Conservation (phyloP, 2,113 vertebrate genomes). For the Baryphthengus martii region DNA sequence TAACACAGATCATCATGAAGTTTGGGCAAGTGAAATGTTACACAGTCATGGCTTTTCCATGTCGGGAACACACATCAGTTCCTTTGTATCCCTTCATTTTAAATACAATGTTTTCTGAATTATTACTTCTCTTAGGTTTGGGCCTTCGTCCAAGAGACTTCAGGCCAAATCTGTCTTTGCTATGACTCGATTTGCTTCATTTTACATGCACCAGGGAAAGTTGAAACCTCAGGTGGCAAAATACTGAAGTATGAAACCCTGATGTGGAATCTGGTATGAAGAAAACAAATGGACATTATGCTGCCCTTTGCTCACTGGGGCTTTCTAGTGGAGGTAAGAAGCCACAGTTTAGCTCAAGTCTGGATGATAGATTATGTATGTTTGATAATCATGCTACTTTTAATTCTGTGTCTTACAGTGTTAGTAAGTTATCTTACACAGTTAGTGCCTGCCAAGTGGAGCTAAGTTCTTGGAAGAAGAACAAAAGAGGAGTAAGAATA, state of each 20-base stretch:
- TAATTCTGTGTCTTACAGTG: not conserved
- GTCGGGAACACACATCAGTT: not conserved
- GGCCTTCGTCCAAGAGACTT: not conserved
- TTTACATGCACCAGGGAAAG: not conserved
- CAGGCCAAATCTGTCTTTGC: not conserved
- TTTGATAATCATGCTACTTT: not conserved
- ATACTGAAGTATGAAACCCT: not conserved
- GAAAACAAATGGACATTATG: not conserved
- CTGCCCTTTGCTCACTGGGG: not conserved
- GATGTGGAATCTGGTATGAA: not conserved
- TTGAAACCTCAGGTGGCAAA: constrained; percentile 1
- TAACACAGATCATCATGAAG: not conserved
- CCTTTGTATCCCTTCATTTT: not conserved
- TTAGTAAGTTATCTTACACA: not conserved
- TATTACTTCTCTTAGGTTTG: constrained; percentile 10
- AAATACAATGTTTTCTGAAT: not conserved
- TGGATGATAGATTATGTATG: not conserved
- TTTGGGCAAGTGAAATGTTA: not conserved
- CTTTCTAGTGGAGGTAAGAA: not conserved
- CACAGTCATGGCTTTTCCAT: not conserved
- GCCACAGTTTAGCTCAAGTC: not conserved
- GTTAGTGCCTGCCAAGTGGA: not conserved
- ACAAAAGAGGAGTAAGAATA: not conserved
- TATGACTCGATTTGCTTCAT: not conserved
- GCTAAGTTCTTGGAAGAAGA: constrained; percentile 4